Base-by-base conservation (phyloP, 2,113 vertebrate genomes). In the Cheirogaleus medius region DNA sequence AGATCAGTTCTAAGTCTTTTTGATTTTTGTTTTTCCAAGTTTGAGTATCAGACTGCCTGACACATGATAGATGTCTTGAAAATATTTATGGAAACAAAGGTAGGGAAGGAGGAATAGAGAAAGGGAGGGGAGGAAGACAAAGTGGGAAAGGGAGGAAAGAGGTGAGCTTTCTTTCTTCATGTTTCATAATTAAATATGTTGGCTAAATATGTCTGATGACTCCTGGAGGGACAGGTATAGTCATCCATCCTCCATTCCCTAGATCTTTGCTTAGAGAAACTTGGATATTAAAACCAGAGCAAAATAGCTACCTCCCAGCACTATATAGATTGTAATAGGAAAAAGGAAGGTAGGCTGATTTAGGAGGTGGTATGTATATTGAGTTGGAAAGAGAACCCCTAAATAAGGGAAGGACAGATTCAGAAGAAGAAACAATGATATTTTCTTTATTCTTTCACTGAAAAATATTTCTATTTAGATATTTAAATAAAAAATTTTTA, bases 381-480 rank as follows among this genome's bases (percentile, higher is more conserved):
- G 68, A 34, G 18, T 54, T 66, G 42, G 68, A 94, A 96, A 66
- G 49, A 81, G 27, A 88, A 95, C n/a, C n/a, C 68, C n/a, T 39
- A 81, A 60, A 54, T 58, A 5, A 90, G 63, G 18, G 37, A 94
- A 69, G 42, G 25, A 60, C 27, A 92, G 7, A 85, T n/a, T 84
- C n/a, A 56, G 66, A 83, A 94, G 60, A 97, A 82, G 37, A 78
- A n/a, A 44, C 7, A 9, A 29, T 52, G 42, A 54, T 73, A 73
- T 20, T 58, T 83, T 76, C 34, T 93, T 66, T 77, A 52, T 77
- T 63, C 32, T 89, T 95, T 92, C n/a, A 56, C 27, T 80, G 42
- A 87, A 87, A 91, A 86, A 29, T 92, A 25, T 69, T 80, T 92
- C 69, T 49, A 20, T 71, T 92, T 68, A 88, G 20, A 60, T 81